Percentiles rank a stretch among this genome's conserved stretches.
Conservation (phyloP, 2,113 vertebrate genomes). For the Colius striatus region DNA sequence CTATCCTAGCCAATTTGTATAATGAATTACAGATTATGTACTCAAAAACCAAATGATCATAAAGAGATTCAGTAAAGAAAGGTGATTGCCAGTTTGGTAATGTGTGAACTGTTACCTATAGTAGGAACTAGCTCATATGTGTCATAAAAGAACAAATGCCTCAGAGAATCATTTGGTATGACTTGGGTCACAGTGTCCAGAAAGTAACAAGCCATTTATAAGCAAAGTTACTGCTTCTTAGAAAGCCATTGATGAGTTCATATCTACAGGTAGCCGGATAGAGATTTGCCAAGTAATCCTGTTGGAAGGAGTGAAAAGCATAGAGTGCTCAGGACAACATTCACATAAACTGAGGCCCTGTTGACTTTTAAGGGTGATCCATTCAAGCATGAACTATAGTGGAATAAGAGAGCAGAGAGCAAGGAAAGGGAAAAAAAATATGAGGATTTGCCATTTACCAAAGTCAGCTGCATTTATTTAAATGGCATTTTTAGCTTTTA, state of each 20-base stretch:
- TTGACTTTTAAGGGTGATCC: neutral
- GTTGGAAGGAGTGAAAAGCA: neutral
- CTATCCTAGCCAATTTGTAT: neutral
- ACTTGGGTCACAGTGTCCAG: neutral
- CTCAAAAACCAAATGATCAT: neutral
- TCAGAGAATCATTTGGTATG: neutral
- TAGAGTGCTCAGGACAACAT: neutral
- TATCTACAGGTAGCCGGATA: neutral
- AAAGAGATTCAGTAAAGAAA: neutral
- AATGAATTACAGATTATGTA: neutral
- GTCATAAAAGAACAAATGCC: neutral
- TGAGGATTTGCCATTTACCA: neutral
- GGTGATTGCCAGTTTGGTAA: neutral
- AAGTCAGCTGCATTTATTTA: neutral
- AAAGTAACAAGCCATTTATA: neutral
- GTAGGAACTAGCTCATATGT: neutral
- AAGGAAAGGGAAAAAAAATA: neutral
- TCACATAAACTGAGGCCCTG: neutral
- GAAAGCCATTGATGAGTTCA: neutral
- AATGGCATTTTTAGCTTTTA: neutral
- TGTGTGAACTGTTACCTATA: neutral
- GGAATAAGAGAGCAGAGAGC: neutral
- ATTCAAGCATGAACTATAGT: neutral
- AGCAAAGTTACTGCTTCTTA: neutral
- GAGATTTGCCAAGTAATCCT: neutral